Evolutionary conservation across 2,888 invertebrate species (phyloP).

Genomic region (Agrochola macilenta): DNA sequence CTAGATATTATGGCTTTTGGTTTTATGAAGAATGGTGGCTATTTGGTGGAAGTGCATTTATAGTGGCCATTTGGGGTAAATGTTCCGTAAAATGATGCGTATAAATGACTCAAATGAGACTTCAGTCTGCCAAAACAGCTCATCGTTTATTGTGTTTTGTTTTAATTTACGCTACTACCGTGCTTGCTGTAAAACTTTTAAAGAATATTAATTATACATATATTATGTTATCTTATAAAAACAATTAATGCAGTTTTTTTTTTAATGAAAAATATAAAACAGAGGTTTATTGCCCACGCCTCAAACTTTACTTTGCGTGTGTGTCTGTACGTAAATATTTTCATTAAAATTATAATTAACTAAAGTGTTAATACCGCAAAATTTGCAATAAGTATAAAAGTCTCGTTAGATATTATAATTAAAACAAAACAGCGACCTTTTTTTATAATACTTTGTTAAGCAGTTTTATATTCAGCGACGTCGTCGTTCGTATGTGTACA

Average conservation of each 20-base stretch:
- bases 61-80: not conserved
- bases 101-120: not conserved
- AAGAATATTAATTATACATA: not conserved
- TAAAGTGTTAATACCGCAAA: slow-evolving; percentile 25
- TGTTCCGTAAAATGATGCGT: not conserved
- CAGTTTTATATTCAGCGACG: slow-evolving; percentile 19
- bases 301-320: slow-evolving; percentile 8
- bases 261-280: no score
- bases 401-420: slow-evolving; percentile 41
- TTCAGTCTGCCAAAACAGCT: not conserved
- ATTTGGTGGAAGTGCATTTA: slow-evolving; percentile 16
- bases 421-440: slow-evolving; percentile 34
- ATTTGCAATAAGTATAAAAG: slow-evolving; percentile 17
- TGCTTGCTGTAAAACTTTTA: not conserved
- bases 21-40: slow-evolving; percentile 35
- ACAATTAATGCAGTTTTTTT: not conserved
- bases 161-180: not conserved
- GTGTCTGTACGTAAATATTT: not conserved
- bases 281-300: no score
- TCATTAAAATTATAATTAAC: slow-evolving; percentile 36
- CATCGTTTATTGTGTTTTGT: not conserved
- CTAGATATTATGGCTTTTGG: slow-evolving; percentile 44
- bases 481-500: slow-evolving; percentile 9
- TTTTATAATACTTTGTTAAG: slow-evolving; percentile 26
- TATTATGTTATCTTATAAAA: not conserved